phyloP scores from a whole-genome alignment of 53 echinoderm and acorn worm genomes.

The Echinometra lucunter region DNA sequence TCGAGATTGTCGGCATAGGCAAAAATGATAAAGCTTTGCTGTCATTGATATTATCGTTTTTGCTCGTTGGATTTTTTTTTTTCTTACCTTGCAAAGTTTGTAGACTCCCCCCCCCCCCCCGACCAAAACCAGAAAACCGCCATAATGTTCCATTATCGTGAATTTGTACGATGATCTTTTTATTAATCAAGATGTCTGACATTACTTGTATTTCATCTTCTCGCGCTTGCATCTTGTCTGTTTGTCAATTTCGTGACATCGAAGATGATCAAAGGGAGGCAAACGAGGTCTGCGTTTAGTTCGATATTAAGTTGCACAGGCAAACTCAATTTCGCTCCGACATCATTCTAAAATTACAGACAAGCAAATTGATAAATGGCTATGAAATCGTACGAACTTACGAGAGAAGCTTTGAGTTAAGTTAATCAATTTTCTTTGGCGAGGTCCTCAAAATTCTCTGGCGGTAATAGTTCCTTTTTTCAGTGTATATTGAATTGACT shows the following conservation, averaged over 20 bases:
- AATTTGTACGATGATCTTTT: neutral
- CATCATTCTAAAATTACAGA: slow-evolving; percentile 48
- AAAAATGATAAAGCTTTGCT: no score
- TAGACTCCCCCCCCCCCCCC: neutral
- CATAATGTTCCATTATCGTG: no score
- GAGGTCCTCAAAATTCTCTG: neutral
- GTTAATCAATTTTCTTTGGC: neutral
- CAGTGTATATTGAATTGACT: neutral
- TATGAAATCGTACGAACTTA: neutral
- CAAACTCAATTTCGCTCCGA: slow-evolving; percentile 60
- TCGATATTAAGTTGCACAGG: slow-evolving; percentile 50
- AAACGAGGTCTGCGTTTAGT: slow-evolving; percentile 5
- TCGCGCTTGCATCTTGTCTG: neutral
- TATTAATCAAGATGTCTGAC: neutral
- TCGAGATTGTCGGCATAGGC: no score
- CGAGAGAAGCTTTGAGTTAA: neutral
- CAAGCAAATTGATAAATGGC: slow-evolving; percentile 45
- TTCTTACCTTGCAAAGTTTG: neutral
- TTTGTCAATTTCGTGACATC: slow-evolving; percentile 40
- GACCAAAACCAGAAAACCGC: no score
- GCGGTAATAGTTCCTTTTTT: neutral
- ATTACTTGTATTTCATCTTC: neutral
- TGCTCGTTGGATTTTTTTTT: neutral
- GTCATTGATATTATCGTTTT: no score
- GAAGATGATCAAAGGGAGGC: neutral